phyloP scores from a whole-genome alignment of 2,888 invertebrate species.

The Apamea crenata region DNA sequence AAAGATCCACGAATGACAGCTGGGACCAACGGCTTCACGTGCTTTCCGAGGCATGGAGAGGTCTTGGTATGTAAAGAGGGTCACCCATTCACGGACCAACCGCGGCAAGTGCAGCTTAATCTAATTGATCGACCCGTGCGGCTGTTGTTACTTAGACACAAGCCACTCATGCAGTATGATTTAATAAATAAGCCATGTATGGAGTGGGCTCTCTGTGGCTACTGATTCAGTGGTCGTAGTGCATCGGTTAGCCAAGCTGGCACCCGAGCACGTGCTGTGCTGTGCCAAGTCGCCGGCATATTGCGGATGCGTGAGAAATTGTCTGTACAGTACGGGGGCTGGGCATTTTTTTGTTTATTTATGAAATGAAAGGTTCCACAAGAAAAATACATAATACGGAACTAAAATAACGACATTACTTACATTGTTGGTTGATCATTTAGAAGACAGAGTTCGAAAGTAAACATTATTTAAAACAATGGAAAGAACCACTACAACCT shows the following conservation, averaged over 20 bases:
- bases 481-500: constrained; percentile 3
- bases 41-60: too few species aligned
- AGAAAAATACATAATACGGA: background rate
- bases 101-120: too few species aligned
- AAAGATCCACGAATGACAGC: too few species aligned
- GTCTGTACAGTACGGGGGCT: background rate
- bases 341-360: background rate
- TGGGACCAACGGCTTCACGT: too few species aligned
- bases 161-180: background rate
- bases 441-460: background rate
- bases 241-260: constrained; percentile 44
- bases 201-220: constrained; percentile 6
- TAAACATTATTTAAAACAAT: constrained; percentile 21
- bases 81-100: too few species aligned
- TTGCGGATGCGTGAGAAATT: constrained; percentile 51
- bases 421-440: background rate
- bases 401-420: background rate
- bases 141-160: too few species aligned
- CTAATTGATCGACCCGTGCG: too few species aligned
- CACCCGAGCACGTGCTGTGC: constrained; percentile 24
- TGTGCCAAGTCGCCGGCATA: constrained; percentile 16
- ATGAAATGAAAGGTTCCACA: background rate
- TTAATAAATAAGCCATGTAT: too few species aligned
- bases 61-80: too few species aligned
- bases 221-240: constrained; percentile 9